Evolutionary conservation across 2,888 invertebrate species (phyloP), one percentile per base, ranked within the genome.

Genomic region (Cheiracanthium punctorium): DNA sequence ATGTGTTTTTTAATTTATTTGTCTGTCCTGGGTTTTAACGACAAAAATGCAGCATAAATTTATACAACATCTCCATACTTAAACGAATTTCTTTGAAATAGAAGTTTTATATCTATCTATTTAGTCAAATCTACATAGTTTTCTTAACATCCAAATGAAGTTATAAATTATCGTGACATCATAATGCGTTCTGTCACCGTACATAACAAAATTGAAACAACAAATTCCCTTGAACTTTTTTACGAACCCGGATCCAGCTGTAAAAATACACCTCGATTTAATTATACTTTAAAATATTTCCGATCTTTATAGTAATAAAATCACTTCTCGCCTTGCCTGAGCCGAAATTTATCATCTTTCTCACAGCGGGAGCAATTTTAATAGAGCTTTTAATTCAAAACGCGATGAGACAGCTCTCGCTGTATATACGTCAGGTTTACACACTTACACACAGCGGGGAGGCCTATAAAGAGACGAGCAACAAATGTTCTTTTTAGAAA

Each of bases 371-470:
- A 30, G 24, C 30, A 64, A 82, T 41, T 82, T 64, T 82, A 82
- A 76, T 76, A 82, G 75, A 76, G 75, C 70, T 71, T 82, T 82
- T 82, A 70, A 76, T 82, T 75, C 75, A 76, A 82, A 82, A 70
- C 48, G 58, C 64, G 73, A 67, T 65, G 72, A 80, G 72, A 80
- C 74, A 81, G 74, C 8, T 74, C 29, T 74, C 52, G 48, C 74
- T 67, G 69, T 48, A 29, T 29, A 33, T 75, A 65, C 74, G 81
- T 69, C 81, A 80, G 80, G 73, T 80, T 80, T 80, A 80, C 80
- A 80, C 73, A 48, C 65, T 80, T 48, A 43, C 73, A 20, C 80
- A 1, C 81, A 69, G 74, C 73, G 37, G 81, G 81, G 28, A 29
- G 7, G 32, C 32, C 69, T 37, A 30, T 24, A 14, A 72, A 69